These are phyloP conservation scores for Benitochromis conjunctus DNA, from an alignment of 2,113 vertebrate genomes.

Conservation along the genomic window DNA sequence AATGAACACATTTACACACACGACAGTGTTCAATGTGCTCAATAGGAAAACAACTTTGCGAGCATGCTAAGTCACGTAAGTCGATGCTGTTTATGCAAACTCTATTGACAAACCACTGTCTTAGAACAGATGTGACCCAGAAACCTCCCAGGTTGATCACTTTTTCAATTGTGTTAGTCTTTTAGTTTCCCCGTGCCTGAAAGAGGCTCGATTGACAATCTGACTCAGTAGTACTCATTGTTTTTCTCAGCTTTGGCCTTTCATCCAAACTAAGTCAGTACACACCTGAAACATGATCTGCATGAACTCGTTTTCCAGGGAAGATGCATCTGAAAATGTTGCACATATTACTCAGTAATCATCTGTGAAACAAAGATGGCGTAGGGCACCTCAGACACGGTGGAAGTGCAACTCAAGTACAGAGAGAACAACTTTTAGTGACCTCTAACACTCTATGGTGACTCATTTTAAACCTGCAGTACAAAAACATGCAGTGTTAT, in stretches of 20 bases:
- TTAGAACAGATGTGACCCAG: background rate
- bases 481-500: background rate
- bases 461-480: background rate
- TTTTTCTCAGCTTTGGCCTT: background rate
- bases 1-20: background rate
- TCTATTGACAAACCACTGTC: background rate
- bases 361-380: background rate
- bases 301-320: background rate
- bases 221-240: background rate
- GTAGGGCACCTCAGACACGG: background rate
- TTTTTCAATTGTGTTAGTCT: background rate
- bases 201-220: background rate
- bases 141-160: background rate
- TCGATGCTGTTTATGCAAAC: background rate
- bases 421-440: background rate
- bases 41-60: conserved; percentile 1
- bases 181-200: background rate
- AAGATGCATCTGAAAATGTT: background rate
- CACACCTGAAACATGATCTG: background rate
- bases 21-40: background rate
- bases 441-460: background rate
- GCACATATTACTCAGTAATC: background rate
- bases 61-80: background rate
- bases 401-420: background rate
- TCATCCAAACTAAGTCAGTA: background rate